Evolutionary conservation across 2,797 vertebrate species (phyloP), one percentile per base, ranked within the genome.

Genomic region (Ctenosaura bakeri): DNA sequence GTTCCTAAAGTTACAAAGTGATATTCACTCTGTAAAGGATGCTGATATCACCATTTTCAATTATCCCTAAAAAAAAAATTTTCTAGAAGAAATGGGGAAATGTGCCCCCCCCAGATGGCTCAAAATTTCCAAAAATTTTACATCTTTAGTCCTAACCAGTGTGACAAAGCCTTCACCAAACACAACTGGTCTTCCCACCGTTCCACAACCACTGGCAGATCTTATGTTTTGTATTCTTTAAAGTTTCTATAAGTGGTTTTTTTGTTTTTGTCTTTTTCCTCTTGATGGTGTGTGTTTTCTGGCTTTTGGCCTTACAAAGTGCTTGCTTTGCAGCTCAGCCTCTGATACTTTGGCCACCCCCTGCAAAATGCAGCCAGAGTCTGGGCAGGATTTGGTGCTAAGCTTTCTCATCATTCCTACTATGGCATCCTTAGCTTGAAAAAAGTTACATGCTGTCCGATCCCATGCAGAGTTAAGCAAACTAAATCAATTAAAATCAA

Each of bases 321-420:
- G 16, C 35, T 88, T 56, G 18, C 26, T 80, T 24, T 32, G 9
- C 22, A 2, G 4, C 38, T 59, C 32, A 73, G n/a, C 50, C 69
- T 74, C 83, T 16, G 69, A 74, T 59, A 24, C n/a, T n/a, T 22
- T 32, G 32, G 54, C 74, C 59, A 66, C 18, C 95, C 94, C 97
- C 97, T 96, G 97, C 97, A 97, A 92, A 83, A 97, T 96, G 64
- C 69, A 71, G 7, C 16, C 4, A 87, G 87, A 95, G 92, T 94
- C 93, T 83, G 88, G 97, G 90, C 42, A 90, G 95, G 94, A 92
- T 94, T 92, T 91, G 88, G 88, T 90, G 22, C 84, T 92, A 35
- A 26, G 89, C 71, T 83, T 46, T 88, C 79, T 9, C 1, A 85
- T 9, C 1, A 85, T 85, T 92, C 91, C 91, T 89, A 85, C 91